Base-by-base conservation (phyloP, 2,888 invertebrate species). In the Alsophila aescularia region DNA sequence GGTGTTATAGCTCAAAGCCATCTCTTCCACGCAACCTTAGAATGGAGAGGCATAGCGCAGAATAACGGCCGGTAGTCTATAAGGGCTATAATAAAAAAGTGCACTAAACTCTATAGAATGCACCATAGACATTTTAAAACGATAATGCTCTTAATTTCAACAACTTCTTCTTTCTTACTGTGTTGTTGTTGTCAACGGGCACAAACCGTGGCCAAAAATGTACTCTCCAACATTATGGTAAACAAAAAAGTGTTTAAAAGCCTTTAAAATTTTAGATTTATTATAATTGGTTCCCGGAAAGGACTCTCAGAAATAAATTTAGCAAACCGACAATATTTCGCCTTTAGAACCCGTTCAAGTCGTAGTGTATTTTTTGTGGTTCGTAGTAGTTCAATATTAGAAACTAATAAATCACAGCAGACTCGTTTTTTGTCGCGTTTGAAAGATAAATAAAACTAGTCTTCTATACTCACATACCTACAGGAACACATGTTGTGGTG, bases 251-350 rank as follows among this genome's bases (percentile, higher is more conserved):
- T 37, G 29, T 29, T 31, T 27, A 13, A 10, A 27, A 24, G 35
- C 27, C 32, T 13, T 34, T 27, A 27, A 16, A 10, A 15, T 35
- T 44, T 48, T 42, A 29, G 18, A 50, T 55, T 55, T 51, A 60
- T 51, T 32, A 48, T 40, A 48, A 57, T 57, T 36, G 41, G 32
- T 54, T 51, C 53, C 39, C 43, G 41, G 53, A 53, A 52, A 43
- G 39, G 41, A 12, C 14, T 44, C 15, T 6, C 13, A 29, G 10
- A 29, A 31, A 43, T 31, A 43, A 3, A 6, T 47, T 47, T 41
- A 14, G 36, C 41, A 47, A 44, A 52, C 34, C 34, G 15, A 1
- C 15, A 35, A 32, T 39, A 24, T 43, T 36, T 21, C 21, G 39
- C 7, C 41, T 24, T 13, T 15, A 10, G 12, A 18, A 9, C 35